phyloP scores from a whole-genome alignment of 2,113 vertebrate genomes.

The Larimichthys crocea region DNA sequence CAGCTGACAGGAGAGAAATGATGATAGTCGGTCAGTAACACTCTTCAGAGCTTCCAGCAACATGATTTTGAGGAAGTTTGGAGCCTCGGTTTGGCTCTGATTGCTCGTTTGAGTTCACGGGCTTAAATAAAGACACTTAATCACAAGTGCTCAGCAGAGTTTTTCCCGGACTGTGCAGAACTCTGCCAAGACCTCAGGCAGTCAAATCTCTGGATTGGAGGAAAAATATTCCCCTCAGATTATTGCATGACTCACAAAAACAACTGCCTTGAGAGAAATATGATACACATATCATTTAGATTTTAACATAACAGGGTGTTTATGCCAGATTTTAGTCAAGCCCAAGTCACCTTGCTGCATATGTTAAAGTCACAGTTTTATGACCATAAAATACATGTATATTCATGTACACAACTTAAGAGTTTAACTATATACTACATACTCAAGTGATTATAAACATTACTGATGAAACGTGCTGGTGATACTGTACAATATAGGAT shows the following conservation, averaged over 20 bases:
- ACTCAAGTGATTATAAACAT: neutral
- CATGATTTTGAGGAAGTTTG: constrained; percentile 65
- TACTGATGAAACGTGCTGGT: neutral
- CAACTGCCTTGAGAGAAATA: constrained; percentile 65
- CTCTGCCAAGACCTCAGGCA: constrained; percentile 78
- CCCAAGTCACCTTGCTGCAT: neutral
- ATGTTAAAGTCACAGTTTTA: constrained; percentile 20
- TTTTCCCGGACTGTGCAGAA: constrained; percentile 68
- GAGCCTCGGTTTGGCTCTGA: constrained; percentile 69
- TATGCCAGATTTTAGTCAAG: constrained; percentile 47
- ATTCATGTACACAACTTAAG: neutral
- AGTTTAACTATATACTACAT: neutral
- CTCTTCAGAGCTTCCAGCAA: constrained; percentile 62
- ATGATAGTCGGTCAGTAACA: constrained; percentile 51
- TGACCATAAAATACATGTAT: constrained; percentile 1
- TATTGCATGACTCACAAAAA: constrained; percentile 78
- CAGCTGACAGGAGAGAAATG: constrained; percentile 53
- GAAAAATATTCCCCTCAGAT: constrained; percentile 71
- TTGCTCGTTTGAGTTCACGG: constrained; percentile 76
- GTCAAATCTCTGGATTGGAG: constrained; percentile 68
- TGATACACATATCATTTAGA: constrained; percentile 65
- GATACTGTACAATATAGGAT: neutral
- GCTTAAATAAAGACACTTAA: constrained; percentile 83
- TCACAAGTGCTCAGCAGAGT: constrained; percentile 69
- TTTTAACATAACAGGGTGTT: constrained; percentile 48